Evolutionary conservation across 2,888 invertebrate genomes (phyloP).

Genomic region (Nebria salina): DNA sequence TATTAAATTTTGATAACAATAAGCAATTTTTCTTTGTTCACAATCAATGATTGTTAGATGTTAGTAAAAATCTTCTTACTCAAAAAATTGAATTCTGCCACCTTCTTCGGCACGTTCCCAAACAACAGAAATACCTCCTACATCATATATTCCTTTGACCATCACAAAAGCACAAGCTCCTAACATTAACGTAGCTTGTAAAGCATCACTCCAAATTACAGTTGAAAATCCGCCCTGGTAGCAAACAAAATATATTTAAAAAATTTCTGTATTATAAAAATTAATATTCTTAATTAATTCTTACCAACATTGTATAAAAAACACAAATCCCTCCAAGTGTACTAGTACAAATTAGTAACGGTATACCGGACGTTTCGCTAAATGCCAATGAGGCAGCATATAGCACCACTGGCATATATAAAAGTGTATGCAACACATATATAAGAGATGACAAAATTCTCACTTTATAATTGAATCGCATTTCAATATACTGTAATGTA

Average conservation of each 20-base stretch:
- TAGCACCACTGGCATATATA: slow-evolving; percentile 16
- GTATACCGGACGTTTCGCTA: slow-evolving; percentile 17
- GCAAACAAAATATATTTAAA: neutral
- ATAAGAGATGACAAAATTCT: slow-evolving; percentile 10
- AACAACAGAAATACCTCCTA: slow-evolving; percentile 22
- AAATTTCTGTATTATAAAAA: neutral
- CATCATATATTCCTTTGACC: slow-evolving; percentile 10
- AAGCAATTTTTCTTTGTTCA: too few species aligned
- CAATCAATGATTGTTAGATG: too few species aligned
- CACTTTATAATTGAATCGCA: slow-evolving; percentile 16
- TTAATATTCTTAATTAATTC: neutral
- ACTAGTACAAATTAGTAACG: slow-evolving; percentile 2
- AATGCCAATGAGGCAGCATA: slow-evolving; percentile 10
- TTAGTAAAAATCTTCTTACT: slow-evolving; percentile 28
- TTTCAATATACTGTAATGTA: slow-evolving; percentile 27
- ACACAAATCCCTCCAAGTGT: slow-evolving; percentile 13
- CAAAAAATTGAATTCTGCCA: slow-evolving; percentile 11
- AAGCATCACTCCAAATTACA: slow-evolving; percentile 28
- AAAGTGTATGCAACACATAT: neutral
- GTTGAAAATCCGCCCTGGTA: slow-evolving; percentile 25
- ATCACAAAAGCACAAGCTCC: slow-evolving; percentile 8
- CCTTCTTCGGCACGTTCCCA: slow-evolving; percentile 23
- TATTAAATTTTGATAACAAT: neutral
- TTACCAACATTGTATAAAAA: slow-evolving; percentile 26
- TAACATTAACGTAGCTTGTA: slow-evolving; percentile 31